Evolutionary conservation across 2,113 vertebrate species (phyloP).

Genomic region (Pygoscelis antarcticus): DNA sequence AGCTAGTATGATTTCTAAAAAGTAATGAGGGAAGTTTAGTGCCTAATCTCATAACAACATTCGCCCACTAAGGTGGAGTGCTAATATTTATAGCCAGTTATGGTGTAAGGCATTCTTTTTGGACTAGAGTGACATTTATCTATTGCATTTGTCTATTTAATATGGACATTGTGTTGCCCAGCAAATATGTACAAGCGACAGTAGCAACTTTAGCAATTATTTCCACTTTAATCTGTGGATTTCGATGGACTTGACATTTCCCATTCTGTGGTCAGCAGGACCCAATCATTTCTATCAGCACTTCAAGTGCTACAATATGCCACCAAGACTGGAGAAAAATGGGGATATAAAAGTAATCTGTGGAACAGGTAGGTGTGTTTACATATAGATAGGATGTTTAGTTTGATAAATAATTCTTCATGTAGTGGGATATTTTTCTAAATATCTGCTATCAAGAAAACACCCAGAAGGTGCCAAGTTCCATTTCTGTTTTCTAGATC

Average conservation of each 20-base stretch:
- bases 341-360: slow-evolving; percentile 30
- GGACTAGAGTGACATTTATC: background rate
- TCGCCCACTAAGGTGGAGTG: background rate
- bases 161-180: background rate
- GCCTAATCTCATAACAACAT: background rate
- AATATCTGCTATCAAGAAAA: slow-evolving; percentile 39
- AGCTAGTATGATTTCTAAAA: background rate
- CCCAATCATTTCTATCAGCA: slow-evolving; percentile 40
- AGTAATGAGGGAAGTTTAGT: background rate
- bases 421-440: background rate
- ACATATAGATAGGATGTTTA: slow-evolving; percentile 54
- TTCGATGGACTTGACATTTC: slow-evolving; percentile 32
- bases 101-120: background rate
- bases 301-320: background rate
- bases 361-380: slow-evolving; percentile 16
- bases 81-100: background rate
- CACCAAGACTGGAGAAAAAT: slow-evolving; percentile 19
- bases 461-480: background rate
- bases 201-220: slow-evolving; percentile 5
- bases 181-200: background rate
- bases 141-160: background rate
- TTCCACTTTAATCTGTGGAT: slow-evolving; percentile 29
- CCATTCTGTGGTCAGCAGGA: slow-evolving; percentile 14
- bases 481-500: slow-evolving; percentile 6
- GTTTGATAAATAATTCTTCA: slow-evolving; percentile 11